Evolutionary conservation across 2,113 vertebrate species (phyloP), one percentile per base, ranked within the genome.

Genomic region (Dermatemys mawii): DNA sequence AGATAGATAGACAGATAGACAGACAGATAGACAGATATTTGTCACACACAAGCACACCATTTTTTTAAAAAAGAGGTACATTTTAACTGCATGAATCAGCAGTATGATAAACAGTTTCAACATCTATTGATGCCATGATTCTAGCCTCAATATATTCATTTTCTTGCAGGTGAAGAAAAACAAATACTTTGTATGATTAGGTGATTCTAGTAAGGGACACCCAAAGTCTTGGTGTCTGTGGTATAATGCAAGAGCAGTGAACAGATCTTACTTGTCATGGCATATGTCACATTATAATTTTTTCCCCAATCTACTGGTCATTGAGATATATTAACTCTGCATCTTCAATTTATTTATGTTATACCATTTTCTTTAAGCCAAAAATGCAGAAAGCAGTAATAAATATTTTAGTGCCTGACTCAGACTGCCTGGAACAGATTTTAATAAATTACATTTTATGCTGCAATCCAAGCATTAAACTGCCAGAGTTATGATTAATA

Each of bases 391-490:
- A 96, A 96, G 79, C 27, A 96, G 91, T 97, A 96, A 97, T 97
- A 98, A 98, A 98, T 97, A 97, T 97, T 98, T 96, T 95, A 93
- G 83, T 97, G 81, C 26, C 70, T 96, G 93, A 95, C 87, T 97
- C 91, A 97, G 3, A 5, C 10, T 97, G 90, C 91, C 91, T 97
- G 81, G 89, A 97, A 97, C 54, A 96, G 86, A 97, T 96, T 97
- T 97, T 97, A 97, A 97, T 97, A 94, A 94, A 95, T 97, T 97
- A 93, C 54, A 95, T 93, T 93, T 97, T 96, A 97, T 97, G 67
- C 49, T 96, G n/a, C 70, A 96, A 94, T 92, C 83, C 88, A 96
- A 97, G 92, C 90, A 95, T 93, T 96, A 96, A 97, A 87, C 92
- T 97, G 97, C 91, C 96, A 95, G 84, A 87, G 10, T 81, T 96